phyloP scores from a whole-genome alignment of 2,113 vertebrate species.

The Helogale parvula region DNA sequence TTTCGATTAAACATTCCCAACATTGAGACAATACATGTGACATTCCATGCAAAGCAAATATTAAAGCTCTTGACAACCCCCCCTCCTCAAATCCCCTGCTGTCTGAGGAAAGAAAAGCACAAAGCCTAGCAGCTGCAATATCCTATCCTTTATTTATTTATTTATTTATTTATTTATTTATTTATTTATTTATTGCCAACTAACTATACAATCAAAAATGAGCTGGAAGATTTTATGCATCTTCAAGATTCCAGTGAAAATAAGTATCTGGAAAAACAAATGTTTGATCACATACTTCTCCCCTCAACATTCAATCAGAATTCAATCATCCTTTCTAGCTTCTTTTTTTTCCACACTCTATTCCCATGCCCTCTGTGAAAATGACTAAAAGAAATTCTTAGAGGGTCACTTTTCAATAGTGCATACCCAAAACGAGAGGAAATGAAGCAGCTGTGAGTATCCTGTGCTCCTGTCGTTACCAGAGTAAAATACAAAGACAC shows the following conservation, averaged over 20 bases:
- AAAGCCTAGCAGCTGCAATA: neutral
- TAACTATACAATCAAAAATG: neutral
- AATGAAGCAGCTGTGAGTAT: neutral
- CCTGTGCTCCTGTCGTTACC: neutral
- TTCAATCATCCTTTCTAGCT: neutral
- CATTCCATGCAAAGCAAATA: conserved; percentile 25
- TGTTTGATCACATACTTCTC: neutral
- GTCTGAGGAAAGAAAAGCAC: neutral
- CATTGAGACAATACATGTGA: neutral
- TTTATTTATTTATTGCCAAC: neutral
- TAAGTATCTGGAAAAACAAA: neutral
- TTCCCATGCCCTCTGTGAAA: neutral
- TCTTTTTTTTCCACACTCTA: neutral
- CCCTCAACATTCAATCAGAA: neutral
- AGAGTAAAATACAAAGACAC: neutral
- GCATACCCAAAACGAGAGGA: neutral
- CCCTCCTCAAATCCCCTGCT: neutral
- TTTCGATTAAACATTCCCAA: conserved; percentile 25
- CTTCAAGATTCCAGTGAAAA: conserved; percentile 11
- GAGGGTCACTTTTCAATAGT: neutral
- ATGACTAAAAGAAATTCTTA: neutral
- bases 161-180: neutral
- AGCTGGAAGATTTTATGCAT: neutral
- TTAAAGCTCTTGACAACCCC: neutral
- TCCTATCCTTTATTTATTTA: neutral